phyloP scores from a whole-genome alignment of 1,140 invertebrate species.

The Drosophila pachea region DNA sequence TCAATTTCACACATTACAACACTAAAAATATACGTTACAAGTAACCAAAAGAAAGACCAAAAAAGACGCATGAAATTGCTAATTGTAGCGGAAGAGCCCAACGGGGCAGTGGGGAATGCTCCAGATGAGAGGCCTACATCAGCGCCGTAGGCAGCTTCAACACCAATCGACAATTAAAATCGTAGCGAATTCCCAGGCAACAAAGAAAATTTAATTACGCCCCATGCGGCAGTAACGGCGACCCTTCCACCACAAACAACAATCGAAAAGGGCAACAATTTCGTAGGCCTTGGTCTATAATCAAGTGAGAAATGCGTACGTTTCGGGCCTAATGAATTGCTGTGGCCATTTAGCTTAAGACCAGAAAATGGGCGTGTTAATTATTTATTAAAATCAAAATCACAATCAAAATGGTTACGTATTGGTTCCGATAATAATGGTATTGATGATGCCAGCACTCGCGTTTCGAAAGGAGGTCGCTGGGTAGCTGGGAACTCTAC shows the following conservation, averaged over 20 bases:
- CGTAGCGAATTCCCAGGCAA: constrained; percentile 72
- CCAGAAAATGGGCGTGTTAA: constrained; percentile 62
- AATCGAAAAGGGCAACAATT: constrained; percentile 37
- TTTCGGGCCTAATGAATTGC: constrained; percentile 67
- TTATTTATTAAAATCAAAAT: constrained; percentile 34
- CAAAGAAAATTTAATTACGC: constrained; percentile 76
- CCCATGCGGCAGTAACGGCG: constrained; percentile 56
- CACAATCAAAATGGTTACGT: constrained; percentile 34
- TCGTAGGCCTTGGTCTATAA: constrained; percentile 51
- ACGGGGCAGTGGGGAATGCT: constrained; percentile 20
- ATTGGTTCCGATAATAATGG: constrained; percentile 38
- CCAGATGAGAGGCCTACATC: constrained; percentile 23
- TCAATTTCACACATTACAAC: constrained; percentile 75
- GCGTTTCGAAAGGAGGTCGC: constrained; percentile 53
- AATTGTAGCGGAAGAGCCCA: constrained; percentile 66
- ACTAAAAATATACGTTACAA: constrained; percentile 30
- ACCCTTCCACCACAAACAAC: constrained; percentile 55
- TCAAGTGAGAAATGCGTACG: constrained; percentile 66
- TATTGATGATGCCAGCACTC: constrained; percentile 49
- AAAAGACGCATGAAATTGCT: constrained; percentile 75
- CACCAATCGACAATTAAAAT: constrained; percentile 64
- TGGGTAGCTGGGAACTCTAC: constrained; percentile 17
- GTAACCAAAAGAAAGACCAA: constrained; percentile 21
- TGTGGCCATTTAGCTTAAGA: constrained; percentile 46
- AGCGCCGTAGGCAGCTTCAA: constrained; percentile 52